Base-by-base conservation (phyloP, 1,140 invertebrate species). In the Drosophila punjabiensis region DNA sequence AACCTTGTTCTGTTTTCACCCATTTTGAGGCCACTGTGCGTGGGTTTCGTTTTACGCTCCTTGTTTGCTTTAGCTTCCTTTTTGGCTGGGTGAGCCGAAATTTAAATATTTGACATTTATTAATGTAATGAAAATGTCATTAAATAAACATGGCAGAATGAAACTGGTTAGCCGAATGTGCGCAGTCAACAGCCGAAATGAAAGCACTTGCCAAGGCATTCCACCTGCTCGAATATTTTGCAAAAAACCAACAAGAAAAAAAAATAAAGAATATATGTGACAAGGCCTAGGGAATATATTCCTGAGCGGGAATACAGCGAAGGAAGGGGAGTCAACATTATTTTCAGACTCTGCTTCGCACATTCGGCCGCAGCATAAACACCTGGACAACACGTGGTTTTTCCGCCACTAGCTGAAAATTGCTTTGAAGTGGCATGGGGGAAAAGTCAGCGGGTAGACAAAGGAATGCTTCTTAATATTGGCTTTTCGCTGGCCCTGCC, bases 21-120 rank as follows among this genome's bases (percentile, higher is more conserved):
- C 20, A 24, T 9, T 52, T 64, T 39, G 35, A 13, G 13, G 4
- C 43, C 79, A 85, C 37, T 82, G 74, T 86, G 58, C 82, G 10
- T 35, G 13, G 43, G 56, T 56, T 53, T 64, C 64, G 30, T 32
- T 81, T 76, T 43, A 62, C 55, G 43, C 59, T 39, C 13, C 37
- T 50, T 75, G 64, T 69, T 61, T 64, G 47, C 68, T 50, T 37
- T 45, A 32, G 70, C 70, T 74, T 73, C 55, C 70, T 47, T 41
- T 41, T 56, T 71, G 50, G 48, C 68, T 71, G 76, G 84, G 76
- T 78, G 71, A 87, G 79, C 63, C 84, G 71, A 88, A 87, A 87
- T 87, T 87, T 87, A 88, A 87, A 87, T 87, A 87, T 87, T 87
- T 87, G 84, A 84, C 81, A 87, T 87, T 88, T 87, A 87, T 87